phyloP scores from a whole-genome alignment of 2,797 vertebrate genomes.

The Prionace glauca region DNA sequence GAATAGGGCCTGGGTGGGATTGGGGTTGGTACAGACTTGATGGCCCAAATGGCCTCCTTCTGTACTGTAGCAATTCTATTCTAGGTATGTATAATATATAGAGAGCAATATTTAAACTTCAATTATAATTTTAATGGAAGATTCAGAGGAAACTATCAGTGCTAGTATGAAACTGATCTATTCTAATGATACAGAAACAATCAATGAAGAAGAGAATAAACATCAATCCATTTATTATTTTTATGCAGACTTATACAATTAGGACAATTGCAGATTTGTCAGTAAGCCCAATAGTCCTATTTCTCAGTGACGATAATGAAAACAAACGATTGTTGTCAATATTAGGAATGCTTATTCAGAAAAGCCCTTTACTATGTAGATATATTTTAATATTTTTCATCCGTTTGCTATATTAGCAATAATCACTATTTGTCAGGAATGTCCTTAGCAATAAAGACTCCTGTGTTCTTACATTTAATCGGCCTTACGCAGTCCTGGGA shows the following conservation, averaged over 20 bases:
- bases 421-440: slow-evolving; percentile 21
- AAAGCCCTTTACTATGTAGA: not conserved
- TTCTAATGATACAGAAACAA: not conserved
- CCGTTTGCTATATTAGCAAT: not conserved
- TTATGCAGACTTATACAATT: not conserved
- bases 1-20: too few relatives aligned
- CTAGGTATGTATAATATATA: too few relatives aligned
- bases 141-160: not conserved
- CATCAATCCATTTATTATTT: not conserved
- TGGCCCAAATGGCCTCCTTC: too few relatives aligned
- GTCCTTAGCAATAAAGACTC: slow-evolving; percentile 23
- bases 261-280: not conserved
- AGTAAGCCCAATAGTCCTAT: not conserved
- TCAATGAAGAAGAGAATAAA: not conserved
- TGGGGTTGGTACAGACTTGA: too few relatives aligned
- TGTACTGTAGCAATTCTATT: too few relatives aligned
- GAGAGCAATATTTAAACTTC: not conserved
- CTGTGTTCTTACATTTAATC: not conserved
- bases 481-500: not conserved
- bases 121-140: not conserved
- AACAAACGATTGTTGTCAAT: not conserved
- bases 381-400: not conserved
- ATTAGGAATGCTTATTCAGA: not conserved
- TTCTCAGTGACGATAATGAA: not conserved
- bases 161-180: not conserved